phyloP scores from a whole-genome alignment of 2,888 invertebrate genomes.

The Yponomeuta malinellus region DNA sequence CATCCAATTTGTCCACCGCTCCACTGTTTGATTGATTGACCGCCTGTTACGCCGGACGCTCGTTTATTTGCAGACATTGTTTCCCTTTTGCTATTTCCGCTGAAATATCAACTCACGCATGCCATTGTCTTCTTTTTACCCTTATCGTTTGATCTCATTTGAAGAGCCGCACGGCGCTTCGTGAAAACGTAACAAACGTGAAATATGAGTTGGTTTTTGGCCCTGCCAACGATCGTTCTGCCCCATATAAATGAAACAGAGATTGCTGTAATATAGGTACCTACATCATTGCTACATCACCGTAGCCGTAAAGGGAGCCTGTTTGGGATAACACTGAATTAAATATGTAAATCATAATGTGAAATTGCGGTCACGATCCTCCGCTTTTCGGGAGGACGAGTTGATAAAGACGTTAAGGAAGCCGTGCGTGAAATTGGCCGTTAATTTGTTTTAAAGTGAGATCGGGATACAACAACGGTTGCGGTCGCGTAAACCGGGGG shows the following conservation, averaged over 20 bases:
- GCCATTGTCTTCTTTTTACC: not conserved
- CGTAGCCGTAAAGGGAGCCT: not conserved
- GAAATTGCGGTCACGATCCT: conserved; percentile 10
- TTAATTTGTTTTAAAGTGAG: conserved; percentile 11
- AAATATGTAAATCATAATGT: conserved; percentile 5
- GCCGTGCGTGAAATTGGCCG: conserved; percentile 12
- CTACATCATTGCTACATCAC: not conserved
- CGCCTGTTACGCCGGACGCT: conserved; percentile 60
- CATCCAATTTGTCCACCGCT: conserved; percentile 44
- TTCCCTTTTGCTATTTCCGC: conserved; percentile 41
- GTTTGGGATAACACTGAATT: conserved; percentile 5
- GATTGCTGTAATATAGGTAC: not conserved
- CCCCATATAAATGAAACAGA: not conserved
- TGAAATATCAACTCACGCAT: conserved; percentile 3
- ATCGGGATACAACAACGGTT: not conserved
- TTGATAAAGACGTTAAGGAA: conserved; percentile 11
- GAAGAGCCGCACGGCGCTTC: not conserved
- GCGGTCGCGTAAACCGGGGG: conserved; percentile 16
- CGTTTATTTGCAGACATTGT: conserved; percentile 48
- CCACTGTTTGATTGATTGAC: conserved; percentile 62
- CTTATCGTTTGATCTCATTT: not conserved
- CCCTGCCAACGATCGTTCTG: not conserved
- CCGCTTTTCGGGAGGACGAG: conserved; percentile 1
- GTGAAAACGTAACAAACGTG: not conserved
- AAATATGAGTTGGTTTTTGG: not conserved